Percentiles rank a stretch among this genome's conserved stretches.
Conservation (phyloP, 2,888 invertebrate species). For the Mesorhabditis belari region DNA sequence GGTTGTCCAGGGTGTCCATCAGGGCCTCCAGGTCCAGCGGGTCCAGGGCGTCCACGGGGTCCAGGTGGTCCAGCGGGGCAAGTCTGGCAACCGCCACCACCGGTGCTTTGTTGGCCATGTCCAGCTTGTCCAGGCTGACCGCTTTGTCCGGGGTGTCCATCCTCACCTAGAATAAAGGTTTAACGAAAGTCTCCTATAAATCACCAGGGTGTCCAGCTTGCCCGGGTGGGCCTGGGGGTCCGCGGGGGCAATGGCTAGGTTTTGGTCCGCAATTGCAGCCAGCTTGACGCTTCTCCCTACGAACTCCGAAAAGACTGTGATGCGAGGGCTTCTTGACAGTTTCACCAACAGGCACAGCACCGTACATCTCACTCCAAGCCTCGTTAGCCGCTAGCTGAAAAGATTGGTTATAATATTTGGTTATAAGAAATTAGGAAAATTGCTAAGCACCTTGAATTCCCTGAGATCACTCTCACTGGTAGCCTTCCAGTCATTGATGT, state of each 20-base stretch:
- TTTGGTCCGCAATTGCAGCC: background rate
- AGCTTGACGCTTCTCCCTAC: too few species aligned
- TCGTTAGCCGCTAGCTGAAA: background rate
- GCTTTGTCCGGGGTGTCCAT: background rate
- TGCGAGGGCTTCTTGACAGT: too few species aligned
- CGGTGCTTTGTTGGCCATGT: background rate
- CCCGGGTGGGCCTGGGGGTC: background rate
- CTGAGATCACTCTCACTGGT: background rate
- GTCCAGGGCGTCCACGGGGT: background rate
- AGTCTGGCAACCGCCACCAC: background rate
- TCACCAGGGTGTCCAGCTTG: background rate
- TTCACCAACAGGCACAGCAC: too few species aligned
- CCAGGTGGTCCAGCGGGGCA: background rate
- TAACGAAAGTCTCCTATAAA: too few species aligned
- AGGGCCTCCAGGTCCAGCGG: background rate
- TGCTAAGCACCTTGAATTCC: background rate
- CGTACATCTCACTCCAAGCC: background rate
- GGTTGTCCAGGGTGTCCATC: background rate
- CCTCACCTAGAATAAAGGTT: too few species aligned
- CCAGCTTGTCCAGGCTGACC: background rate
- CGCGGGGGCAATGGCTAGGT: background rate
- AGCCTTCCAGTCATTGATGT: slow-evolving; percentile 11
- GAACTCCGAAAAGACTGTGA: too few species aligned
- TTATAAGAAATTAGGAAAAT: too few species aligned
- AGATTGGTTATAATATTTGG: too few species aligned